Conservation (phyloP, 2,888 invertebrate species). For the Agrilus biguttatus region DNA sequence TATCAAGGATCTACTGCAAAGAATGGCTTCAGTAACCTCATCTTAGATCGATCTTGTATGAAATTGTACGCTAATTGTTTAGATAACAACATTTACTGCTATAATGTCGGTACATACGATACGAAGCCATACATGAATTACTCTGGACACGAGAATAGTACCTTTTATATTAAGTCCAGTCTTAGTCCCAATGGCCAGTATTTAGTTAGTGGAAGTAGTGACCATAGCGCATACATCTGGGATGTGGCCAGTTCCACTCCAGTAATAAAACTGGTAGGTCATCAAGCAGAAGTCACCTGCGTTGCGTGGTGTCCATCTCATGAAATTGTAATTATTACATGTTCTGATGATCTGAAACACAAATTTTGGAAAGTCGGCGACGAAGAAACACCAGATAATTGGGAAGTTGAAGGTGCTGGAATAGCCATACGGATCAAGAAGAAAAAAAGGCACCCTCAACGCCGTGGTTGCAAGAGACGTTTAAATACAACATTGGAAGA, state of each 20-base stretch:
- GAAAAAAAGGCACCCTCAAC: not conserved
- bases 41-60: conserved; percentile 53
- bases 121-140: conserved; percentile 49
- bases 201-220: conserved; percentile 78
- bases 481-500: not conserved
- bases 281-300: conserved; percentile 75
- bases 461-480: no score
- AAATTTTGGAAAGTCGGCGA: conserved; percentile 59
- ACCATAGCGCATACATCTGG: conserved; percentile 80
- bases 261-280: conserved; percentile 56
- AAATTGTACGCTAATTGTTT: conserved; percentile 75
- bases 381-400: conserved; percentile 28
- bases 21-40: conserved; percentile 64
- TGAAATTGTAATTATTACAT: conserved; percentile 54
- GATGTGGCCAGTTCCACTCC: conserved; percentile 49
- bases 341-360: conserved; percentile 70
- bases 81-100: conserved; percentile 75
- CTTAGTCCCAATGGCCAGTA: conserved; percentile 70
- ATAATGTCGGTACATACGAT: conserved; percentile 58
- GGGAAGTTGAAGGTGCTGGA: conserved; percentile 17
- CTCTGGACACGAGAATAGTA: conserved; percentile 60
- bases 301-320: conserved; percentile 60
- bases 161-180: conserved; percentile 74
- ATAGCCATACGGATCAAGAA: conserved; percentile 12
- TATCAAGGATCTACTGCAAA: conserved; percentile 58